Conservation (phyloP, 2,113 vertebrate genomes). For the Marcusenius ussheri region DNA sequence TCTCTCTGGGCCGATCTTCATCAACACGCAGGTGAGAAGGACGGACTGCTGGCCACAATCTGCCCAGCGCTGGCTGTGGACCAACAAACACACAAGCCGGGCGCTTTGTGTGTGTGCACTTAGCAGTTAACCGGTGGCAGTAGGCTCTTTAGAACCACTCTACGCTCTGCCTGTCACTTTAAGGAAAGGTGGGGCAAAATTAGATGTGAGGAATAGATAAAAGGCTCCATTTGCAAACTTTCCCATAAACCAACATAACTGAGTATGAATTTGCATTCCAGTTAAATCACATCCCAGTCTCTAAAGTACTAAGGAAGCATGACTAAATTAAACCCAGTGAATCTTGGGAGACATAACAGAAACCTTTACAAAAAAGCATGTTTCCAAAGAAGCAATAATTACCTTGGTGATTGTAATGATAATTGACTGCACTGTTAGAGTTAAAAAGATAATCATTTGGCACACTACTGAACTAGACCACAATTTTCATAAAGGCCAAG, state of each 20-base stretch:
- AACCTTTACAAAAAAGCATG: constrained; percentile 4
- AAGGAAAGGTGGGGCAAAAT: background rate
- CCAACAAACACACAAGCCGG: constrained; percentile 2
- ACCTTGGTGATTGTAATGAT: background rate
- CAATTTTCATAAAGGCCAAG: constrained; percentile 22
- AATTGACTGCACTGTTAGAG: background rate
- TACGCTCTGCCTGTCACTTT: background rate
- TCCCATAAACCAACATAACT: background rate
- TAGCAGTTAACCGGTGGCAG: background rate
- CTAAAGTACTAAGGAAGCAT: background rate
- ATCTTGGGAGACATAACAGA: background rate
- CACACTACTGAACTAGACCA: constrained; percentile 7
- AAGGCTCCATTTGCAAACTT: background rate
- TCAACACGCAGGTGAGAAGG: constrained; percentile 3
- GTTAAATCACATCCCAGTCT: background rate
- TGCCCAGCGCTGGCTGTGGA: constrained; percentile 5
- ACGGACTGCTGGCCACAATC: constrained; percentile 4
- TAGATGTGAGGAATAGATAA: background rate
- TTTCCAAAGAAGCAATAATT: constrained; percentile 7
- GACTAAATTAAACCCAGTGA: background rate
- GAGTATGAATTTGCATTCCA: background rate
- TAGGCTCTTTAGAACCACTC: background rate
- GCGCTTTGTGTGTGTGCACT: background rate
- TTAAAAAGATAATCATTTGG: background rate
- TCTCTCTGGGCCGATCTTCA: background rate